phyloP scores from a whole-genome alignment of 2,888 invertebrate genomes.

The Cantharis rufa region DNA sequence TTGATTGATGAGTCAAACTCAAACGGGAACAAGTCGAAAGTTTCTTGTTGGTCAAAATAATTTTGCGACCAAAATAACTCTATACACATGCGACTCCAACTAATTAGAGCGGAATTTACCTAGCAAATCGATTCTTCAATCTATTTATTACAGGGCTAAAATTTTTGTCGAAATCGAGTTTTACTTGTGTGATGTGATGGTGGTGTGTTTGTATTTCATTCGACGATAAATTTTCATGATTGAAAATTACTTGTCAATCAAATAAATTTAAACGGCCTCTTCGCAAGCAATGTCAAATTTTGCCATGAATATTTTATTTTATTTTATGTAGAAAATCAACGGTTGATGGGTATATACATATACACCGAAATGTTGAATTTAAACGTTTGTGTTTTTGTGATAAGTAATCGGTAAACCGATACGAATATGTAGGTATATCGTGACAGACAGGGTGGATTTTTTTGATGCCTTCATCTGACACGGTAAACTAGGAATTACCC shows the following conservation, averaged over 20 bases:
- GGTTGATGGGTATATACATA: neutral
- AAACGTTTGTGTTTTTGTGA: neutral
- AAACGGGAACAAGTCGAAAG: neutral
- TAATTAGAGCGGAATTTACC: neutral
- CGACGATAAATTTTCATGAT: neutral
- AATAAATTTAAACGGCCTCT: neutral
- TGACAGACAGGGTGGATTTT: neutral
- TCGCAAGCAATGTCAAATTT: neutral
- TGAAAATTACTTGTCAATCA: neutral
- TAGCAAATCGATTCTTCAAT: neutral
- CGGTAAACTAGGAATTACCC: slow-evolving; percentile 16
- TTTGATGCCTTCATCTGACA: neutral
- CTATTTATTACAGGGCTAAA: neutral
- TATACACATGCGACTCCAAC: neutral
- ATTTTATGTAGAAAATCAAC: neutral
- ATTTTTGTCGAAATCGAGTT: neutral
- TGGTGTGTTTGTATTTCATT: neutral
- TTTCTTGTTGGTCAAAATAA: neutral
- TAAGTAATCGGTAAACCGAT: neutral
- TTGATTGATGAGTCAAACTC: too few relatives aligned
- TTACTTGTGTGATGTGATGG: neutral
- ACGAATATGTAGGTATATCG: neutral
- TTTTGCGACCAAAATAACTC: neutral
- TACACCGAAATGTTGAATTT: neutral
- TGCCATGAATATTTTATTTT: neutral